phyloP scores from a whole-genome alignment of 2,797 vertebrate genomes.

The Xerus rutilus region DNA sequence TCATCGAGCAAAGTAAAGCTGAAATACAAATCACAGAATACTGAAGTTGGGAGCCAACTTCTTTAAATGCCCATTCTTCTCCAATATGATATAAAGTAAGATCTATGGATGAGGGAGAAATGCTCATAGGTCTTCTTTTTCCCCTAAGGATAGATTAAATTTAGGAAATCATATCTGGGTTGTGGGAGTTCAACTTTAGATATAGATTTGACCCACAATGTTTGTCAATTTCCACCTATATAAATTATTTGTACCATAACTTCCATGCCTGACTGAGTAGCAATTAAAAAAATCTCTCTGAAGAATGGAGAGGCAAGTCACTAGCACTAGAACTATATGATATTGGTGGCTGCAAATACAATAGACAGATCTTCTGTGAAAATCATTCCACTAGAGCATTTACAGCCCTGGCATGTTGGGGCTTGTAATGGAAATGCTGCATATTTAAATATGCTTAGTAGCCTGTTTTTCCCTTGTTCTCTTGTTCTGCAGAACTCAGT shows the following conservation, averaged over 20 bases:
- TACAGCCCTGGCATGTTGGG: neutral
- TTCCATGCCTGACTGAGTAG: neutral
- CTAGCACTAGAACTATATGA: neutral
- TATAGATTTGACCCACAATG: neutral
- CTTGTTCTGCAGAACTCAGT: conserved; percentile 93
- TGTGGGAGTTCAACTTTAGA: conserved; percentile 26
- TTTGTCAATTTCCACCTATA: conserved; percentile 55
- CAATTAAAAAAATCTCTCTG: neutral
- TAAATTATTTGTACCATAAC: conserved; percentile 51
- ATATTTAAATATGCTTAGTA: conserved; percentile 10
- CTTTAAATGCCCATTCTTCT: conserved; percentile 73
- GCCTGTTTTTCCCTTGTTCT: conserved; percentile 33
- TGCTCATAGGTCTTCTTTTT: conserved; percentile 67
- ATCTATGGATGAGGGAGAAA: conserved; percentile 28
- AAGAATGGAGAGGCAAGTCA: conserved; percentile 5
- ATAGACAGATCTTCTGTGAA: neutral
- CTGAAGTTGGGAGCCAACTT: conserved; percentile 52
- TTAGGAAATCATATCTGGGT: conserved; percentile 67
- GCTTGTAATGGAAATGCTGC: neutral
- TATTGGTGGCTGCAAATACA: neutral
- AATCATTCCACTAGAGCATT: neutral
- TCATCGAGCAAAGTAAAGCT: conserved; percentile 71
- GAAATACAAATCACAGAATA: conserved; percentile 75
- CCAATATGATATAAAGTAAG: conserved; percentile 72
- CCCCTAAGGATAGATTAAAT: neutral